phyloP scores from a whole-genome alignment of 2,888 invertebrate genomes.

The Hybos culiciformis region DNA sequence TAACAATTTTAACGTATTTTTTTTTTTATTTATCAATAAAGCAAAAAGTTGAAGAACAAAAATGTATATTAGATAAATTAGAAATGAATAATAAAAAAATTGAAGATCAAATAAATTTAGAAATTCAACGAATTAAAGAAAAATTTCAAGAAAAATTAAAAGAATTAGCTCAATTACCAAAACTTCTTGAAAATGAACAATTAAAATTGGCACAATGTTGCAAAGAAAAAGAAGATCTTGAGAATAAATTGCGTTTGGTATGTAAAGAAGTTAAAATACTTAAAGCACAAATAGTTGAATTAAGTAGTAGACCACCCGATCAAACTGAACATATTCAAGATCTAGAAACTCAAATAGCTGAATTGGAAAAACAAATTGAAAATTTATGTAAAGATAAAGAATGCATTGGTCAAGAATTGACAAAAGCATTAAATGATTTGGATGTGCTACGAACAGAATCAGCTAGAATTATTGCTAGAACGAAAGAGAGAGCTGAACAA shows the following conservation, averaged over 20 bases:
- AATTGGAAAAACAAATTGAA: constrained; percentile 22
- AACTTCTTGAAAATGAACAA: constrained; percentile 31
- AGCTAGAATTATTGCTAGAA: constrained; percentile 30
- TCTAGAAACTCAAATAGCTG: constrained; percentile 23
- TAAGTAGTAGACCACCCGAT: constrained; percentile 18
- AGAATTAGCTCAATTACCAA: constrained; percentile 30
- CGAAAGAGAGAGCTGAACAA: constrained; percentile 29
- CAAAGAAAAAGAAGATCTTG: constrained; percentile 28
- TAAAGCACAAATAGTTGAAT: constrained; percentile 18
- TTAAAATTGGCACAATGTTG: constrained; percentile 25
- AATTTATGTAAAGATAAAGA: constrained; percentile 25
- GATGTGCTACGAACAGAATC: constrained; percentile 31
- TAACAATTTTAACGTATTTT: too few relatives aligned
- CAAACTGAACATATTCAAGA: constrained; percentile 22
- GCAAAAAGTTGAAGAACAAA: constrained; percentile 33
- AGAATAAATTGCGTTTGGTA: constrained; percentile 26
- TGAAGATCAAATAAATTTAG: constrained; percentile 31
- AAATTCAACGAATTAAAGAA: constrained; percentile 30
- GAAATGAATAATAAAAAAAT: constrained; percentile 32
- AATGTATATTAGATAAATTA: constrained; percentile 27
- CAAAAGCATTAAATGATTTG: constrained; percentile 27
- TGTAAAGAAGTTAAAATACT: constrained; percentile 28
- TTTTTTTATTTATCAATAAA: too few relatives aligned
- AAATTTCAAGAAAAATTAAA: constrained; percentile 33
- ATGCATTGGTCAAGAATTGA: constrained; percentile 27